A percentile compares a stretch with the other conserved stretches of the same genome.
Evolutionary conservation across 2,113 vertebrate species (phyloP).

Genomic region (Scopus umbretta): DNA sequence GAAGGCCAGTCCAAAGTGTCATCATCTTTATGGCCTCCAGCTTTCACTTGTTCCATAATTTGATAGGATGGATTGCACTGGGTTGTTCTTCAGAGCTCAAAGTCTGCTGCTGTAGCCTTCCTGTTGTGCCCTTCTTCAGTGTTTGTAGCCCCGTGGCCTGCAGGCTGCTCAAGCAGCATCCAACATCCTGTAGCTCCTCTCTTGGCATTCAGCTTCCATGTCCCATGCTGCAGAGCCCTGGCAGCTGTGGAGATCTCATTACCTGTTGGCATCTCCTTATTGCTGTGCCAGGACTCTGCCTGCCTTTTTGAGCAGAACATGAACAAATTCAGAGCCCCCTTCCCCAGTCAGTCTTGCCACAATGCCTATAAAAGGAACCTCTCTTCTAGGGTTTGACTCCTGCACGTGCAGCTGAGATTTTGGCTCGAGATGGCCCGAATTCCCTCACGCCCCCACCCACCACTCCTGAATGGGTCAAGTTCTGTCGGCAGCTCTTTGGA

Average conservation of each 20-base stretch:
- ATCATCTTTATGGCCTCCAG: not conserved
- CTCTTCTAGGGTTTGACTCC: constrained; percentile 80
- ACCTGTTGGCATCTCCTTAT: not conserved
- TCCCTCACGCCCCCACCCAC: constrained; percentile 92
- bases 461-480: constrained; percentile 96
- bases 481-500: constrained; percentile 94
- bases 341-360: not conserved
- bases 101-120: not conserved
- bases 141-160: not conserved
- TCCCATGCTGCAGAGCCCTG: not conserved
- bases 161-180: not conserved
- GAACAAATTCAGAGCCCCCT: not conserved
- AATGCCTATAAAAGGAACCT: not conserved
- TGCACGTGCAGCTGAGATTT: constrained; percentile 87
- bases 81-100: not conserved
- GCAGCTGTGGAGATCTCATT: not conserved
- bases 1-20: not conserved
- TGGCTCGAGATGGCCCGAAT: constrained; percentile 91
- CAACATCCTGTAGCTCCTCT: not conserved
- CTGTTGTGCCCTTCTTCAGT: not conserved
- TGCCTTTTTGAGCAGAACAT: not conserved
- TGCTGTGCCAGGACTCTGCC: not conserved
- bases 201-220: not conserved
- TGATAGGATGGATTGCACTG: not conserved
- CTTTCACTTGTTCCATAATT: constrained; percentile 19